phyloP scores from a whole-genome alignment of 2,113 vertebrate species.

The Gadus chalcogrammus region DNA sequence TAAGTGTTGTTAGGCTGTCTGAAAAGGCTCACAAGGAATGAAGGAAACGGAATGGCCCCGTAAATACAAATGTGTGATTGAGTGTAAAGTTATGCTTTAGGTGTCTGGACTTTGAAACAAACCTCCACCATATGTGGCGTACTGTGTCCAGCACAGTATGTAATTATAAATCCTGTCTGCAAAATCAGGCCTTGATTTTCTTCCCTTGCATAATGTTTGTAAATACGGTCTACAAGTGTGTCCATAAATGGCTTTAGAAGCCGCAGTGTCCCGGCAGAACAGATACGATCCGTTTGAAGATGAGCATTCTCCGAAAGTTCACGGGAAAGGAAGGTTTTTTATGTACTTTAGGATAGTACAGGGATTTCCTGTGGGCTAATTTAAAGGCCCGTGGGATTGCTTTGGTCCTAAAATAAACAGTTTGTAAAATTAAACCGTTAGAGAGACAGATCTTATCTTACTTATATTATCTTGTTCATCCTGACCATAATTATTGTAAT shows the following conservation, averaged over 20 bases:
- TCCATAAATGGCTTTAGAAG: neutral
- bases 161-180: no score
- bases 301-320: no score
- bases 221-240: neutral
- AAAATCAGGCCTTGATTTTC: neutral
- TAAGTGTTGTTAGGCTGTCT: no score
- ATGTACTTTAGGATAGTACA: neutral
- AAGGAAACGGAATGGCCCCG: no score
- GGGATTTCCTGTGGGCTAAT: neutral
- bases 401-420: neutral
- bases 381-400: neutral
- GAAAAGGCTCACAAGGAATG: no score
- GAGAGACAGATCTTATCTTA: neutral
- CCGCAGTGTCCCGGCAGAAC: neutral
- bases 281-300: no score
- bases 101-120: no score
- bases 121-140: no score
- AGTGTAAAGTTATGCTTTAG: no score
- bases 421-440: neutral
- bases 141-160: no score
- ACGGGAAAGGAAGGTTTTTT: neutral
- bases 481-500: neutral
- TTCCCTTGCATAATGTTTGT: no score
- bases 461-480: neutral
- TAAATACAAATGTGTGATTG: no score